Conservation (phyloP, 2,888 invertebrate genomes). For the Leptinotarsa juncta region DNA sequence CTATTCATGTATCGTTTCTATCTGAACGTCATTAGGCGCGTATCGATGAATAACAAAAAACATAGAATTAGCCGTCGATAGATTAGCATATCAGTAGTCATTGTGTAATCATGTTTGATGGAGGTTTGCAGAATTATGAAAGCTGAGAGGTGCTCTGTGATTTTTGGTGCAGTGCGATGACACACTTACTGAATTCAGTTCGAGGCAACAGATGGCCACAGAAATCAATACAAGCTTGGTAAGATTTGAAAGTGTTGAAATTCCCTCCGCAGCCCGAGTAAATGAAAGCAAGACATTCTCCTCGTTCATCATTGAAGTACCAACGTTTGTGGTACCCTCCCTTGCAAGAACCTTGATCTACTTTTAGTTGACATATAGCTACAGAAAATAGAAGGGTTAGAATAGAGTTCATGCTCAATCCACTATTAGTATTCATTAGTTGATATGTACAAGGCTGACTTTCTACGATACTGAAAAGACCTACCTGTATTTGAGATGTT, state of each 20-base stretch:
- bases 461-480: slow-evolving; percentile 22
- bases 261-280: slow-evolving; percentile 91
- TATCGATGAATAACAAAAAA: too few relatives aligned
- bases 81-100: too few relatives aligned
- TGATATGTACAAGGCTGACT: background rate
- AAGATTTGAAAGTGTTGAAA: slow-evolving; percentile 84
- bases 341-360: slow-evolving; percentile 73
- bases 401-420: slow-evolving; percentile 31
- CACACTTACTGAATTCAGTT: slow-evolving; percentile 58
- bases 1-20: too few relatives aligned
- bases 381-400: slow-evolving; percentile 42
- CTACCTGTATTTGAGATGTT: slow-evolving; percentile 59
- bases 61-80: too few relatives aligned
- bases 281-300: slow-evolving; percentile 82
- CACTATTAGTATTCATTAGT: background rate
- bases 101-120: background rate
- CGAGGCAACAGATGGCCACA: slow-evolving; percentile 65
- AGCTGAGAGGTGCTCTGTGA: slow-evolving; percentile 7
- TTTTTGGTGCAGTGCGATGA: slow-evolving; percentile 10
- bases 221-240: slow-evolving; percentile 75
- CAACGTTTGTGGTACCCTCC: slow-evolving; percentile 72
- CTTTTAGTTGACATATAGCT: slow-evolving; percentile 76
- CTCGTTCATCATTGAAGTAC: slow-evolving; percentile 77
- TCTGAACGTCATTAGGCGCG: too few relatives aligned
- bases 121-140: background rate